Evolutionary conservation across 1,140 invertebrate species (phyloP).

Genomic region (Pararge aegeria): DNA sequence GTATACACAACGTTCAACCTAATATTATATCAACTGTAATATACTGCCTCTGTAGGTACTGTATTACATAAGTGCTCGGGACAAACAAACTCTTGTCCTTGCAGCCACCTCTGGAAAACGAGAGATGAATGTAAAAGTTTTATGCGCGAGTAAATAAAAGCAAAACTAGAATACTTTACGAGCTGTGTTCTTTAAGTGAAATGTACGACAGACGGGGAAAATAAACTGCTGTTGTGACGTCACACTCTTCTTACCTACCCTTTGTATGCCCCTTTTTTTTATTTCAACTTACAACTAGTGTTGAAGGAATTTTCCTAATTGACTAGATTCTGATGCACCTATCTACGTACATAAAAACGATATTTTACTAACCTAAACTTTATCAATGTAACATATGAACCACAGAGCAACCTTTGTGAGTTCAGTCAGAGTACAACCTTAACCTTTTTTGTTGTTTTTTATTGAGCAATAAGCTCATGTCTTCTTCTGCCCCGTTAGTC

Average conservation of each 20-base stretch:
- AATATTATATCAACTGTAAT: neutral
- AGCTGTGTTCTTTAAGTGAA: constrained; percentile 17
- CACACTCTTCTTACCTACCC: neutral
- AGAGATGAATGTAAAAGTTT: constrained; percentile 18
- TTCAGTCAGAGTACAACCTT: too few species aligned
- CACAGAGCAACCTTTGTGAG: too few species aligned
- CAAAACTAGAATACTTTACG: constrained; percentile 23
- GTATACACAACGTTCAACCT: neutral
- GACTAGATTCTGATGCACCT: too few species aligned
- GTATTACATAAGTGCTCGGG: neutral
- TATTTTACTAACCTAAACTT: too few species aligned
- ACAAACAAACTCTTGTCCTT: constrained; percentile 12
- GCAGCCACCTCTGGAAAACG: constrained; percentile 15
- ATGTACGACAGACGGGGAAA: constrained; percentile 18
- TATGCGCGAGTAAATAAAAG: constrained; percentile 20
- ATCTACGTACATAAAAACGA: too few species aligned
- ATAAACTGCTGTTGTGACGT: constrained; percentile 14
- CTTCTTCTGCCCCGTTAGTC: too few species aligned
- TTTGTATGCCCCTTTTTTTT: neutral
- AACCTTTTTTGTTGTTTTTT: too few species aligned
- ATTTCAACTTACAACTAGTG: too few species aligned
- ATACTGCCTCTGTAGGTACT: too few species aligned
- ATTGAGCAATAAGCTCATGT: too few species aligned
- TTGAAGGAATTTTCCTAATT: too few species aligned
- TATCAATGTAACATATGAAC: too few species aligned